Base-by-base conservation (phyloP, 2,888 invertebrate species). In the Amphimallon solstitiale region DNA sequence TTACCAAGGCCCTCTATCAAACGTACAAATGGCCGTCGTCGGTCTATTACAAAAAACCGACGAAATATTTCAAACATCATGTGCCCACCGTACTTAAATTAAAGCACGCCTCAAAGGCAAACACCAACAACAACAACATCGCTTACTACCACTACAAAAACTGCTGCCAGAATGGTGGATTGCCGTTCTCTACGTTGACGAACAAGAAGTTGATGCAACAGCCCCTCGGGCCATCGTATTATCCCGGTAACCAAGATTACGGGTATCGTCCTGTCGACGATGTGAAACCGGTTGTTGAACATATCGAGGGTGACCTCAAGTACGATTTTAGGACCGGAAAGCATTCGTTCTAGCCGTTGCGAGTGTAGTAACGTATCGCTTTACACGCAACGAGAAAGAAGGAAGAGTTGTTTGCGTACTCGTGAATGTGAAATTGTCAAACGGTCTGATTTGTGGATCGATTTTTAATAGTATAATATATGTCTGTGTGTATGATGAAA, bases 311-410 rank as follows among this genome's bases (percentile, higher is more conserved):
- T 62, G 81, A 81, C 71, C 68, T 80, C 15, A 79, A 79, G 70
- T 81, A 80, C 70, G 81, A 81, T 74, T 81, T 81, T 72, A 75
- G 80, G 70, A 81, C 80, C 49, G 78, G 78, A 70, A 79, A 75
- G 9, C 80, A 80, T 72, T 77, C 75, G 12, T 66, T 48, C 46
- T 64, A 63, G 17, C n/a, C n/a, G n/a, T n/a, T n/a, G n/a, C n/a
- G n/a, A n/a, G n/a, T n/a, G n/a, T 37, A 63, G 34, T 37, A 52
- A 43, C n/a, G 15, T 12, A 37, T n/a, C n/a, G n/a, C n/a, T n/a
- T n/a, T n/a, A n/a, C n/a, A 61, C 12, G 29, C n/a, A 12, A n/a
- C n/a, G 38, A 40, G 23, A 29, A 56, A 40, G 23, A 14, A 9
- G 12, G 21, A 37, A 21, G 21, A 40, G n/a, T 12, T 12, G 21